Base-by-base conservation (phyloP, 2,113 vertebrate species). In the Polypterus bichir region DNA sequence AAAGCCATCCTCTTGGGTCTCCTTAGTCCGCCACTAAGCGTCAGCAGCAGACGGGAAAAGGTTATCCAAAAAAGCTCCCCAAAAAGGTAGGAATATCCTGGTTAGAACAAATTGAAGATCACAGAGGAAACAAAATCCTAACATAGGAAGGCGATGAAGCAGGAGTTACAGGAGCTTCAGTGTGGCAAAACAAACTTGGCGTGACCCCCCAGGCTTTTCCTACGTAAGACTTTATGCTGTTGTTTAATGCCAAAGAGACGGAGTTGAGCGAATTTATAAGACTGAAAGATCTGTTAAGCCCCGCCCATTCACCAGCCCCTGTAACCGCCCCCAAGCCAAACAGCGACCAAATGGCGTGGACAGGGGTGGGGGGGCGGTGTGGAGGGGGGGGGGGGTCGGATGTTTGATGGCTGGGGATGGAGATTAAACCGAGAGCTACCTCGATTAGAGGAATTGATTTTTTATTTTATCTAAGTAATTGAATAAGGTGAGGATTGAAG, bases 1-100 rank as follows among this genome's bases (percentile, higher is more conserved):
- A 66, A 69, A 71, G 76, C 68, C 85, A 86, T 86, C 62, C 65
- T 70, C 51, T 57, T 53, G 46, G 59, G 53, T 45, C n/a, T 57
- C 69, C 10, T 65, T 63, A 56, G 69, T 46, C 10, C 55, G 49
- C 45, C 49, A 48, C 9, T 60, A 45, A 57, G 27, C 27, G 64
- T 52, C 6, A 48, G 65, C 59, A 69, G 72, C 67, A 69, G 71
- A 66, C 64, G 8, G 48, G 10, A 4, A 46, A 45, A 44, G 49
- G 47, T 58, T 69, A 66, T 72, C 75, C 71, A 62, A 57, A 56
- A 27, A 27, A 27, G 27, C 27, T 27, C 27, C 27, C 27, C 27
- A 27, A 27, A 27, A 27, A 27, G 27, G 27, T 27, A 27, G 27
- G 27, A 27, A 27, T 27, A 27, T 27, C 27, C 27, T 27, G 27